Evolutionary conservation across 2,888 invertebrate species (phyloP).

Genomic region (Priocnemis perturbator): DNA sequence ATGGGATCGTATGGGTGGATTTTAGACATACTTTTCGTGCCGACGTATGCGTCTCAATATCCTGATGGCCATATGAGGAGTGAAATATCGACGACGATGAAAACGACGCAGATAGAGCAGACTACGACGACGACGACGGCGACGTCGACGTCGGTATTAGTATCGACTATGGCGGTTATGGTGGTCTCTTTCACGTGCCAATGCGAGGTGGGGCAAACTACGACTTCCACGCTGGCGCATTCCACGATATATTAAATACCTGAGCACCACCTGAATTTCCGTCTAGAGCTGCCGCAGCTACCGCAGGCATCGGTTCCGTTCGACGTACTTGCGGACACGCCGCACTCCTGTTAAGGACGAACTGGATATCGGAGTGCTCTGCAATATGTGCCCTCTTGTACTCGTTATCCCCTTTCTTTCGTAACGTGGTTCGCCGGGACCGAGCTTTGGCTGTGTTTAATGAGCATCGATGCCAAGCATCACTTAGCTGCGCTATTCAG

Average conservation of each 20-base stretch:
- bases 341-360: no score
- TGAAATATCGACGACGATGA: conserved; percentile 6
- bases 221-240: conserved; percentile 20
- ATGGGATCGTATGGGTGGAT: no score
- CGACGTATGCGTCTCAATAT: not conserved
- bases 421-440: no score
- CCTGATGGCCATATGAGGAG: not conserved
- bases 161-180: not conserved
- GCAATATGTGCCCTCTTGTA: no score
- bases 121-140: not conserved
- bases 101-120: not conserved
- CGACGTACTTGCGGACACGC: no score
- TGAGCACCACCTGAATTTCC: conserved; percentile 19
- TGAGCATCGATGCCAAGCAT: no score
- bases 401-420: no score
- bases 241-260: conserved; percentile 33
- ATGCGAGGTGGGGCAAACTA: conserved; percentile 1
- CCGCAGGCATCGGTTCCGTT: not conserved
- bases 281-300: not conserved
- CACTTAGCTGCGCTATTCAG: no score
- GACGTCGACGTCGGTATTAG: no score
- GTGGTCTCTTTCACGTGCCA: conserved; percentile 5
- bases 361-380: no score
- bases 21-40: no score
- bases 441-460: no score